Base-by-base conservation (phyloP, 2,888 invertebrate genomes). In the Oscheius sp. region DNA sequence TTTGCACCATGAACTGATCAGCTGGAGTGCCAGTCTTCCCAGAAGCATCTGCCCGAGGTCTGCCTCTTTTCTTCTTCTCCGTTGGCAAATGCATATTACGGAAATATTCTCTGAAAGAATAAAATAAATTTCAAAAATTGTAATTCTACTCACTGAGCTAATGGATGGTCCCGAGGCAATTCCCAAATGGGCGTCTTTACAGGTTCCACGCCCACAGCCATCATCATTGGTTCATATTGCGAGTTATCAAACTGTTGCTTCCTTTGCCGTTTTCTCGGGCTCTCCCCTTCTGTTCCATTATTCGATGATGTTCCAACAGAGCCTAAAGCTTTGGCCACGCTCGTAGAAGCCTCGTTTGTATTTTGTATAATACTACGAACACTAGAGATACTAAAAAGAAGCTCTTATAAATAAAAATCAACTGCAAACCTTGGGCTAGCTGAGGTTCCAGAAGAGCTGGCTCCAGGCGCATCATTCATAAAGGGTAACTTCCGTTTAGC, bases 331-430 rank as follows among this genome's bases (percentile, higher is more conserved):
- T 18, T 53, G 1, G 69, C 69, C 5, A 69, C 69, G 35, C 69
- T 69, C 1, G 29, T 69, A 1, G 69, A 53, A 9, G 35, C 69
- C 12, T 53, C 69, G 21, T 53, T 69, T 18, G 69, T 52, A 35
- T 53, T 69, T 69, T 69, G 69, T 21, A 69, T 69, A 41, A 69
- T 69, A 25, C 52, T 69, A 35, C 69, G 29, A 41, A 69, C 69
- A 45, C 69, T 69, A 41, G 52, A 69, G 25, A 53, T 52, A 35
- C 55, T 43, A n/a, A 52, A 46, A 16, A 21, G 45, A n/a, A 46
- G 45, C 16, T 2, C n/a, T n/a, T n/a, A n/a, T 7, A 21, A 23
- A 16, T 27, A 58, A 12, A 27, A 12, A 58, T 58, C 12, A 35
- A 35, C 3, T 35, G 18, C 21, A 23, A 23, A 61, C 61, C 61